Percentiles rank a stretch among this genome's conserved stretches.
These are phyloP conservation scores for Hoplodrina blanda DNA, from an alignment of 2,888 invertebrate genomes.

Conservation along the genomic window DNA sequence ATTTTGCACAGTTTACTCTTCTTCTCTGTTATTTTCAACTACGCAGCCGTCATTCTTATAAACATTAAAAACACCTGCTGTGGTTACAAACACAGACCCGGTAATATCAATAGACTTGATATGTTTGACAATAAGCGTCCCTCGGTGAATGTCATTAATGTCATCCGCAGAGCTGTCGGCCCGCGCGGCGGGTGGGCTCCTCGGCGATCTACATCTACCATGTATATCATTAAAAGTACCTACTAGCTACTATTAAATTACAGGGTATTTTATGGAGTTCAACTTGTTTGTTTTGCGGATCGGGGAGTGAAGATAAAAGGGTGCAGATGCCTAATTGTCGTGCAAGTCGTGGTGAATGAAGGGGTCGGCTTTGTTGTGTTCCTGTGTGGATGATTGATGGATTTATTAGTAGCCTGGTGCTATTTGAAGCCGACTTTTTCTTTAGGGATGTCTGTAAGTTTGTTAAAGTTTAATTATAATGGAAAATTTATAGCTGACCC, in stretches of 20 bases:
- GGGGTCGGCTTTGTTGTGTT: constrained; percentile 23
- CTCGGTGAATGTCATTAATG: constrained; percentile 77
- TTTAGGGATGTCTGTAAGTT: neutral
- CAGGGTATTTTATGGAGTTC: constrained; percentile 44
- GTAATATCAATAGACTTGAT: constrained; percentile 54
- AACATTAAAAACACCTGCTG: constrained; percentile 34
- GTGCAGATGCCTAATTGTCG: constrained; percentile 49
- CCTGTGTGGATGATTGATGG: constrained; percentile 21
- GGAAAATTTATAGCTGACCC: neutral
- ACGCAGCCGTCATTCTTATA: constrained; percentile 22
- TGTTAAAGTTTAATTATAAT: neutral
- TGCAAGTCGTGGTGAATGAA: constrained; percentile 28
- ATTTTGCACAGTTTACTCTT: neutral
- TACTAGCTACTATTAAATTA: constrained; percentile 48
- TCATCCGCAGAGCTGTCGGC: constrained; percentile 73
- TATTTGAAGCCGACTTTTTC: neutral
- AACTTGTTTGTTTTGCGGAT: constrained; percentile 47
- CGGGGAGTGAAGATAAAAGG: constrained; percentile 44
- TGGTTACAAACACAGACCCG: constrained; percentile 32
- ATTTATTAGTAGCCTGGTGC: constrained; percentile 14
- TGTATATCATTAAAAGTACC: constrained; percentile 54
- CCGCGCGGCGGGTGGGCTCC: constrained; percentile 58
- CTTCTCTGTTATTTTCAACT: constrained; percentile 18
- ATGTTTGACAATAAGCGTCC: constrained; percentile 70
- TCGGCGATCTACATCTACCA: constrained; percentile 45